Conservation (phyloP, 2,888 invertebrate species). For the Tribolium freemani region DNA sequence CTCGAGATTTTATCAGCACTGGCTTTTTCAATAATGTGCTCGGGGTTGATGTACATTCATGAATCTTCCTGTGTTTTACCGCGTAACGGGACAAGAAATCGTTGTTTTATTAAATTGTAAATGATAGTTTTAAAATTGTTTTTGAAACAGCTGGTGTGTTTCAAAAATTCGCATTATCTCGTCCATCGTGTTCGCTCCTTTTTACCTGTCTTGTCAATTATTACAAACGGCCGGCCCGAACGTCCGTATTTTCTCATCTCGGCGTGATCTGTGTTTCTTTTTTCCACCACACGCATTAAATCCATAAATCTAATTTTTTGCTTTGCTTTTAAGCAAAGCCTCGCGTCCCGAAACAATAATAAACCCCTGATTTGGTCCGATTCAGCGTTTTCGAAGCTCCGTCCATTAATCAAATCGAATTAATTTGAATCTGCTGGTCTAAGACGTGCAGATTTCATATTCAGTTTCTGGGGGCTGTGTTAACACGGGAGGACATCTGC, state of each 20-base stretch:
- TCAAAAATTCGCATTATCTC: neutral
- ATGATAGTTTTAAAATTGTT: too few species aligned
- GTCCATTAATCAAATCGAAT: constrained; percentile 20
- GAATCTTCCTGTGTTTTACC: neutral
- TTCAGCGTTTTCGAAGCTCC: neutral
- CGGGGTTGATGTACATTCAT: neutral
- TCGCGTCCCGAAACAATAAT: constrained; percentile 5
- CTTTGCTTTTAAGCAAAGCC: constrained; percentile 8
- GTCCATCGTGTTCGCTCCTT: neutral
- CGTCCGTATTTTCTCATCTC: constrained; percentile 9
- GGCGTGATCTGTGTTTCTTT: constrained; percentile 11
- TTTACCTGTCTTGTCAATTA: constrained; percentile 4
- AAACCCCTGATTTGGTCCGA: neutral
- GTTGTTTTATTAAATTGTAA: neutral
- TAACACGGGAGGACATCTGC: constrained; percentile 22
- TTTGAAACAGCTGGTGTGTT: neutral
- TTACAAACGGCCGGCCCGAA: neutral
- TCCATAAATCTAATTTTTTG: constrained; percentile 16
- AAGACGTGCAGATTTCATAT: constrained; percentile 7
- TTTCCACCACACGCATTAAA: constrained; percentile 12
- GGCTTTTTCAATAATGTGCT: constrained; percentile 8
- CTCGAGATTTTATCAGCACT: constrained; percentile 6
- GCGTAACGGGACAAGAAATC: neutral
- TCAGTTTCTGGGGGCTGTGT: constrained; percentile 6
- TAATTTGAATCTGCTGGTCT: constrained; percentile 21